Evolutionary conservation across 2,888 invertebrate species (phyloP), one percentile per base, ranked within the genome.

Genomic region (Ormyrus rosae): DNA sequence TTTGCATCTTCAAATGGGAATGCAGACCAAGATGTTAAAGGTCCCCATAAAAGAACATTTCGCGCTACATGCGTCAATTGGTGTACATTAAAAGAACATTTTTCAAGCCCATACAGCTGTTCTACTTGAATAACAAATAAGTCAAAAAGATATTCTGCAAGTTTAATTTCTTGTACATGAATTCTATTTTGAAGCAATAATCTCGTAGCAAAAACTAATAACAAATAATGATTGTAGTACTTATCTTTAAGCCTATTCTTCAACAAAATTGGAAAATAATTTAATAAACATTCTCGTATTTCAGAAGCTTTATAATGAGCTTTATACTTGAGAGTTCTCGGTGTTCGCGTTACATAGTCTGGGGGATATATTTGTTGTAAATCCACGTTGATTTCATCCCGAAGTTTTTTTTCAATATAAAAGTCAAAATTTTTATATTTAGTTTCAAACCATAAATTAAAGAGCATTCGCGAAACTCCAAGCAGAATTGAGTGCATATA

Each of bases 401-500:
- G 53, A 1, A 53, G 13, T 1, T 2, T 8, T 19, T 50, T 70
- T 70, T 70, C 63, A 13, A 77, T 46, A 58, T 77, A 63, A 45
- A 69, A 77, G 1, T 53, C 9, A 9, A 13, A 4, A 4, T n/a
- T 46, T 8, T 67, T 19, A 67, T 76, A 50, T 11, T 55, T 64
- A 2, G 55, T 10, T 53, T 73, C 55, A 46, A 64, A 73, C 73
- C 64, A 73, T 7, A 76, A 11, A 6, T 5, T 9, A 45, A 77
- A n/a, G 46, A 77, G 70, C 70, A 70, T 77, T 70, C 61, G 9
- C 4, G 63, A 61, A 34, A 77, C 68, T 8, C 77, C 63, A 5
- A 77, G 55, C 10, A 77, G 46, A 46, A 77, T 55, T 6, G 70
- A 61, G 34, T 77, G 70, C 70, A 77, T 70, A 55, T 77, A 77